Conservation (phyloP, 2,797 vertebrate genomes). For the Lagorchestes hirsutus region DNA sequence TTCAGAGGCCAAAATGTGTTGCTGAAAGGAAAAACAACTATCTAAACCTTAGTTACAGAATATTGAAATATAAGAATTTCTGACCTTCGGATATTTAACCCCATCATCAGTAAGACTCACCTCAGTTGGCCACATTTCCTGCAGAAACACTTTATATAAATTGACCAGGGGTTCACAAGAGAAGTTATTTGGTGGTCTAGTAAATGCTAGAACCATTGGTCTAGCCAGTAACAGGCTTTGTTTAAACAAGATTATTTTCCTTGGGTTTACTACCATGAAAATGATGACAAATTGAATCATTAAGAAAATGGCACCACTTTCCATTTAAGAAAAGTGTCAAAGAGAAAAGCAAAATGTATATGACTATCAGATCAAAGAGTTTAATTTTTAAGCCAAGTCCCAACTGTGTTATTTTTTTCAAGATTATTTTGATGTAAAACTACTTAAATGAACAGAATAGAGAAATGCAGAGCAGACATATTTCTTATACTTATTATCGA, state of each 20-base stretch:
- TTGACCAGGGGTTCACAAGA: neutral
- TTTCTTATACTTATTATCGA: slow-evolving; percentile 17
- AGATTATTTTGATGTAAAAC: neutral
- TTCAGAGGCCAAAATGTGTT: neutral
- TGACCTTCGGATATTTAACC: neutral
- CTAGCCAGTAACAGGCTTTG: neutral
- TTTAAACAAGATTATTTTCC: neutral
- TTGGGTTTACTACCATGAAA: neutral
- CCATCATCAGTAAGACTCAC: neutral
- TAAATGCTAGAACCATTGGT: neutral
- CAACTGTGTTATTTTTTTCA: neutral
- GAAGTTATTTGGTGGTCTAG: neutral
- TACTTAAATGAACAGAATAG: neutral
- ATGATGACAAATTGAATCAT: neutral
- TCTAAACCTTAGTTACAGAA: neutral
- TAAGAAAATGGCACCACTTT: neutral
- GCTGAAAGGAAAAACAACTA: neutral
- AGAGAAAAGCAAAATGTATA: neutral
- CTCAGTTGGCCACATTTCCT: neutral
- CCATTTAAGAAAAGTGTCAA: neutral
- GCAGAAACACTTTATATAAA: neutral
- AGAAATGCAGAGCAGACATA: neutral
- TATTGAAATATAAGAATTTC: neutral
- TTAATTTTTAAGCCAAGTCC: neutral
- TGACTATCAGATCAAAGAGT: neutral